Conservation (phyloP, 2,888 invertebrate species). For the Brachylomia viminalis region DNA sequence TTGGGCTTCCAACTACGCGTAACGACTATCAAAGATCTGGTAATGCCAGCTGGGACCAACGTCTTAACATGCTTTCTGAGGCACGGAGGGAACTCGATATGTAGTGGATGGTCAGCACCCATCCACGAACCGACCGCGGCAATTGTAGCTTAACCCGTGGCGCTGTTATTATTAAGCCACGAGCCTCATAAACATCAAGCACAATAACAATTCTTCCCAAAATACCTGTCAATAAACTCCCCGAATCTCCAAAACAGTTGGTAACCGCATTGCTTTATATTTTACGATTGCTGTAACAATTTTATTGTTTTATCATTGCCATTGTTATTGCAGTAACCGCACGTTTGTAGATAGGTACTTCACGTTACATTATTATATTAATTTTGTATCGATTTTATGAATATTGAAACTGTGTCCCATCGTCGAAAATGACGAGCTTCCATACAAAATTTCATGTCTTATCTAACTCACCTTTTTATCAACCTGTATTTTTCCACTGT, state of each 20-base stretch:
- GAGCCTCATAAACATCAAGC: neutral
- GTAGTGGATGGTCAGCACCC: no score
- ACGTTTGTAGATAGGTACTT: constrained; percentile 23
- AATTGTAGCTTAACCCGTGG: no score
- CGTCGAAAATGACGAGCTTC: no score
- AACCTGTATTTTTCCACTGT: no score
- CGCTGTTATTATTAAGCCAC: no score
- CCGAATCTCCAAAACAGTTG: constrained; percentile 15
- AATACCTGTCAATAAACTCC: constrained; percentile 3
- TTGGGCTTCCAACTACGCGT: no score
- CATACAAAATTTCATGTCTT: neutral
- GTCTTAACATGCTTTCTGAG: no score
- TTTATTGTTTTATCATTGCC: constrained; percentile 61
- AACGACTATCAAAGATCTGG: no score
- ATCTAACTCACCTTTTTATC: neutral
- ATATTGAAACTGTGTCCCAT: neutral
- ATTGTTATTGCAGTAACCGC: constrained; percentile 44
- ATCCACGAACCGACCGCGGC: no score
- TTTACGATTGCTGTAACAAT: constrained; percentile 47
- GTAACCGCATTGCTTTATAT: constrained; percentile 29
- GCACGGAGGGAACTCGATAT: no score
- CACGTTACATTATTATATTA: constrained; percentile 26
- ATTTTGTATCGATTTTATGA: constrained; percentile 41
- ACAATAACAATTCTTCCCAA: neutral
- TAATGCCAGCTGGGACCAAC: no score